Evolutionary conservation across 2,797 vertebrate genomes (phyloP).

Genomic region (Choloepus didactylus): DNA sequence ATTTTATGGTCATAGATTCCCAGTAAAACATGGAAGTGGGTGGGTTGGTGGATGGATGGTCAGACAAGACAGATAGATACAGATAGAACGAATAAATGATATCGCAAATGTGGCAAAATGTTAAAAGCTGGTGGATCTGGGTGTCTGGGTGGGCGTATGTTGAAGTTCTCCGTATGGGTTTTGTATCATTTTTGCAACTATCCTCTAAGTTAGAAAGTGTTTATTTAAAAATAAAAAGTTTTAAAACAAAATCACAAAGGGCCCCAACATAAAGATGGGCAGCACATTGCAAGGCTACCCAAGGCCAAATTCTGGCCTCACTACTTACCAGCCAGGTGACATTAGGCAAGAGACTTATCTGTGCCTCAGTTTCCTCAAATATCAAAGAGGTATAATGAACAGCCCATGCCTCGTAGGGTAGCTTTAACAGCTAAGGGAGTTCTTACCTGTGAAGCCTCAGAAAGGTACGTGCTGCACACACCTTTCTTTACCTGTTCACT

Average conservation of each 20-base stretch:
- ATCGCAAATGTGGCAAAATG: too few species aligned
- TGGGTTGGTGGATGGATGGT: too few species aligned
- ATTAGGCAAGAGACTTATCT: background rate
- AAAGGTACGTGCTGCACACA: too few species aligned
- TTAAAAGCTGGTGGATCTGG: too few species aligned
- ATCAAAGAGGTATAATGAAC: background rate
- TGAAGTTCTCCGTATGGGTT: too few species aligned
- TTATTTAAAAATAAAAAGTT: too few species aligned
- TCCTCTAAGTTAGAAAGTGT: too few species aligned
- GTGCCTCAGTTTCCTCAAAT: background rate
- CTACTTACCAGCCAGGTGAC: background rate
- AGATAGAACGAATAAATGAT: too few species aligned
- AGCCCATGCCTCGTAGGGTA: background rate
- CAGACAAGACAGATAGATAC: too few species aligned
- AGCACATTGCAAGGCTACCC: fast-evolving
- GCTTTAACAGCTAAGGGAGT: background rate
- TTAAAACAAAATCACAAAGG: background rate
- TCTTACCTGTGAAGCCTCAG: background rate
- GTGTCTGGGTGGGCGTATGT: too few species aligned
- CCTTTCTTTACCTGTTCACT: too few species aligned
- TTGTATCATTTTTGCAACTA: too few species aligned
- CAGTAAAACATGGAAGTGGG: background rate
- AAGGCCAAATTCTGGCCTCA: background rate
- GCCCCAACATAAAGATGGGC: background rate
- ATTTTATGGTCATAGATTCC: background rate